Evolutionary conservation across 2,888 invertebrate species (phyloP).

Genomic region (Salticus scenicus): DNA sequence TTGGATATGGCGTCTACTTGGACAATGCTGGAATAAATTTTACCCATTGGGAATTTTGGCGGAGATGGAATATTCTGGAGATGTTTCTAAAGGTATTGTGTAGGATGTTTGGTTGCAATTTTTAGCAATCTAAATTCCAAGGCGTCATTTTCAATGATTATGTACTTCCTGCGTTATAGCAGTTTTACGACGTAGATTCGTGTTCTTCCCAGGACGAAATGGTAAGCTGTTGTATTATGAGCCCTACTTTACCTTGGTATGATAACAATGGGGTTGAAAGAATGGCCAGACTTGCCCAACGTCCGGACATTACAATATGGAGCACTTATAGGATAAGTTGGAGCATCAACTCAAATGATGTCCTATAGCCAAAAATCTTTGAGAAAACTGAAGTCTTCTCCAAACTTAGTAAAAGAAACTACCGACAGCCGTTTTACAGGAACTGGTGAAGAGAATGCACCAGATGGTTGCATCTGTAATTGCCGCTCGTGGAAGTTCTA

Average conservation of each 20-base stretch:
- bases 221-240: background rate
- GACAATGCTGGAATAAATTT: background rate
- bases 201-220: background rate
- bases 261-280: background rate
- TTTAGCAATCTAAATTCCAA: background rate
- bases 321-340: background rate
- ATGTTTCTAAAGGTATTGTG: background rate
- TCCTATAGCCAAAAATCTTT: background rate
- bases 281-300: background rate
- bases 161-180: background rate
- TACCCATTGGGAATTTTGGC: background rate
- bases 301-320: background rate
- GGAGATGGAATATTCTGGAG: background rate
- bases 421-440: background rate
- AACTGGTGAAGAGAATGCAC: constrained; percentile 10
- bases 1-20: background rate
- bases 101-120: background rate
- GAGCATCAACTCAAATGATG: background rate
- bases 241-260: background rate
- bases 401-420: background rate
- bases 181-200: background rate
- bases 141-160: background rate
- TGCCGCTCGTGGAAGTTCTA: constrained; percentile 6
- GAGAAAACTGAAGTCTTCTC: background rate
- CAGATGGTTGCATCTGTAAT: background rate